Evolutionary conservation across 2,888 invertebrate species (phyloP).

Genomic region (Tinea semifulvella): DNA sequence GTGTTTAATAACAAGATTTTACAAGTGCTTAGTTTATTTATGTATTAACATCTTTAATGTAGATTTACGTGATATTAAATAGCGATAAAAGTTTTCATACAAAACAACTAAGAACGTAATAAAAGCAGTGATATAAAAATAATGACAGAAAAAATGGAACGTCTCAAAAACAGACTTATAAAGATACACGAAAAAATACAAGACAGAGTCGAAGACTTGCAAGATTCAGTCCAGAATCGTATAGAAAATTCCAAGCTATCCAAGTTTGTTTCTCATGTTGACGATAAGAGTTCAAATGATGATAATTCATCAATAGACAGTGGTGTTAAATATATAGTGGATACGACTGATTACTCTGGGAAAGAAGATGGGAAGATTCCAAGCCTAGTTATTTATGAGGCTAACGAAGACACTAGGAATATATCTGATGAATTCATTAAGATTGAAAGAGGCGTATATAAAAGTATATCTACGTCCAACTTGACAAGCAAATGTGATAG

Average conservation of each 20-base stretch:
- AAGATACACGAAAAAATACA: slow-evolving; percentile 52
- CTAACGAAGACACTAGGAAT: slow-evolving; percentile 31
- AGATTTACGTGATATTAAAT: too few relatives aligned
- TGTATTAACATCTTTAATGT: too few relatives aligned
- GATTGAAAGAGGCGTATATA: slow-evolving; percentile 39
- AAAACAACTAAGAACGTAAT: neutral
- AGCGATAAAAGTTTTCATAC: neutral
- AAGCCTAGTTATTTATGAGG: slow-evolving; percentile 40
- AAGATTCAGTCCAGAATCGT: slow-evolving; percentile 50
- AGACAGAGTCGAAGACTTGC: slow-evolving; percentile 49
- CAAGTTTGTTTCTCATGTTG: slow-evolving; percentile 42
- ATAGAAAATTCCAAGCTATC: slow-evolving; percentile 38
- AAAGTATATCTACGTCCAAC: slow-evolving; percentile 39
- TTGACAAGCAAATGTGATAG: too few relatives aligned
- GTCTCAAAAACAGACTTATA: slow-evolving; percentile 39
- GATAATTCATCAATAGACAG: slow-evolving; percentile 22
- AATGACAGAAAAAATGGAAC: slow-evolving; percentile 46
- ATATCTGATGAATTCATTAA: slow-evolving; percentile 40
- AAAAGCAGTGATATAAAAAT: slow-evolving; percentile 15
- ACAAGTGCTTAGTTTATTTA: too few relatives aligned
- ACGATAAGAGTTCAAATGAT: slow-evolving; percentile 44
- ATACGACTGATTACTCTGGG: neutral
- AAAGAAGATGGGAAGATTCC: slow-evolving; percentile 31
- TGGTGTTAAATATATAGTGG: neutral
- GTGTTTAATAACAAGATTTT: too few relatives aligned